These are phyloP conservation scores for Himantopus leucocephalus DNA, from an alignment of 2,113 vertebrate species.

Conservation along the genomic window DNA sequence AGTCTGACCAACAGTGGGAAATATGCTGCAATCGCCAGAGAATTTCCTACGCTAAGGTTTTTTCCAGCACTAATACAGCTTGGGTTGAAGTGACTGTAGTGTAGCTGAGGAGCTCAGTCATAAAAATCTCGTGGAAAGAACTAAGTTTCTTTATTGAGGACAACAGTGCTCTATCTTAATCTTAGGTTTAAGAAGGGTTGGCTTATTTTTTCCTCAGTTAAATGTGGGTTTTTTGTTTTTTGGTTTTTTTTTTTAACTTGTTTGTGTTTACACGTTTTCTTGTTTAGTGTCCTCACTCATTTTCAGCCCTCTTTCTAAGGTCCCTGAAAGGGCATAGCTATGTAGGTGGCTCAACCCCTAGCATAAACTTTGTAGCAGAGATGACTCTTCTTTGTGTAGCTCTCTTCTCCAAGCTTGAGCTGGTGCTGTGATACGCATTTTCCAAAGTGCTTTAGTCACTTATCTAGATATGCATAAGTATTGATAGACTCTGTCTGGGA, in stretches of 20 bases:
- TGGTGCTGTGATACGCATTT: accelerated
- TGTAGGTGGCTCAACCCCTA: background rate
- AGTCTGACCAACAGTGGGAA: background rate
- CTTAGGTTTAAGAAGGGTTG: background rate
- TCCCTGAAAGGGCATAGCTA: background rate
- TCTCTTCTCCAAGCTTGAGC: background rate
- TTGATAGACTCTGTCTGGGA: background rate
- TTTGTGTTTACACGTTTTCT: background rate
- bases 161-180: background rate
- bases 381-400: background rate
- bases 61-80: background rate
- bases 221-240: too few relatives aligned
- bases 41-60: background rate
- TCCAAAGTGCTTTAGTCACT: accelerated
- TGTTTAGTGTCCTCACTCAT: background rate
- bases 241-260: background rate
- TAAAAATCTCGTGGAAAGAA: background rate
- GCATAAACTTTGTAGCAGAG: background rate
- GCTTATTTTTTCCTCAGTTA: background rate
- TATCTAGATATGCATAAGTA: background rate
- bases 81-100: background rate
- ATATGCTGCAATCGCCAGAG: background rate
- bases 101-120: background rate
- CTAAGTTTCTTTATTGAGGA: background rate
- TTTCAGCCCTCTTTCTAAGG: background rate